Percentiles rank a stretch among this genome's conserved stretches.
These are phyloP conservation scores for Drosophila neonasuta DNA, from an alignment of 2,888 invertebrate species.

Conservation along the genomic window DNA sequence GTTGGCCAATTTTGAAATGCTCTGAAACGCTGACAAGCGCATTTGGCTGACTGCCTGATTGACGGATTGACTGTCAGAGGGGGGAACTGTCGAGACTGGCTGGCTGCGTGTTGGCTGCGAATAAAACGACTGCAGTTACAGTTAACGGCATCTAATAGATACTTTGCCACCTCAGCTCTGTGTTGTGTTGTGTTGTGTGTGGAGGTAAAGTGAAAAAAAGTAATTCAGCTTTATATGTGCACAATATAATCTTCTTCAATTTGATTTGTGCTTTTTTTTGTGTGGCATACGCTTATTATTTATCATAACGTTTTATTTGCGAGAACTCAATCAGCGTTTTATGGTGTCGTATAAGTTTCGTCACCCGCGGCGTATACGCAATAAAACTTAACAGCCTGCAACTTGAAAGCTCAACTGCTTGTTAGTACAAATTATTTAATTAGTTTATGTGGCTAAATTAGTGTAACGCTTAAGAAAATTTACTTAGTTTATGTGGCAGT, in stretches of 20 bases:
- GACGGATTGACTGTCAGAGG: neutral
- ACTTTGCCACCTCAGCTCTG: conserved; percentile 75
- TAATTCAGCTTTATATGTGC: conserved; percentile 20
- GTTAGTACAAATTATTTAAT: neutral
- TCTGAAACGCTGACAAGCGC: conserved; percentile 58
- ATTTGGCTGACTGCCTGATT: conserved; percentile 50
- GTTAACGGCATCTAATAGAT: conserved; percentile 78
- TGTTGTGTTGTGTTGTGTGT: conserved; percentile 17
- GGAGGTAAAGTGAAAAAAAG: neutral
- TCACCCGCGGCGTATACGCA: too few relatives aligned
- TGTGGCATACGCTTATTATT: too few relatives aligned
- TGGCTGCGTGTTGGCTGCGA: conserved; percentile 66
- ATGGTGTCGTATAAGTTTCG: too few relatives aligned
- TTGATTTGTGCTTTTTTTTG: neutral
- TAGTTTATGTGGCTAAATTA: neutral
- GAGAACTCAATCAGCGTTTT: too few relatives aligned
- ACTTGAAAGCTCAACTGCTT: neutral
- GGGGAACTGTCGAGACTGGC: conserved; percentile 6
- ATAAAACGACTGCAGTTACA: conserved; percentile 69
- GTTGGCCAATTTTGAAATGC: conserved; percentile 57
- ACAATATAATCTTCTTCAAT: conserved; percentile 13
- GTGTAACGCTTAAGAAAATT: neutral
- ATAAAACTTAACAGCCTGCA: neutral
- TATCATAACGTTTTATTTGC: too few relatives aligned
- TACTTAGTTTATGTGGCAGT: neutral